phyloP scores from a whole-genome alignment of 2,113 vertebrate genomes.

The Notarius quadriscutis region DNA sequence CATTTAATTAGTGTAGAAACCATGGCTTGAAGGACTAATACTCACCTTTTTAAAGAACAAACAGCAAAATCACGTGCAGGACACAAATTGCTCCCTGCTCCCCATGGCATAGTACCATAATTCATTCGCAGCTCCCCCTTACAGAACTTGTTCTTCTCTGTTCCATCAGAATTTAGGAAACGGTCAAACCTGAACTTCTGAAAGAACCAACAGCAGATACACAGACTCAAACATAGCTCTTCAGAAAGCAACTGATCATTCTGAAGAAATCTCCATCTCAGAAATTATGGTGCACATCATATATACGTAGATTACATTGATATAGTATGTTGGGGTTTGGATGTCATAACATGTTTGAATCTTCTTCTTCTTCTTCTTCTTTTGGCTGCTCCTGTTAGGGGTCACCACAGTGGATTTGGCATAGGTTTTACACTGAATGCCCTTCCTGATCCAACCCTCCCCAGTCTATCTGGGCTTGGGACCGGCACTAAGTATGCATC shows the following conservation, averaged over 20 bases:
- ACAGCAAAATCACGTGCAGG: slow-evolving; percentile 71
- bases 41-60: slow-evolving; percentile 79
- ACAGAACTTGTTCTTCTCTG: slow-evolving; percentile 74
- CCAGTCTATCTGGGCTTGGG: too few species aligned
- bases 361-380: too few species aligned
- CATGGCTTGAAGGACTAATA: slow-evolving; percentile 10
- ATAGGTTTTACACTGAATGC: too few species aligned
- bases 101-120: slow-evolving; percentile 77
- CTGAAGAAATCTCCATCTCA: background rate
- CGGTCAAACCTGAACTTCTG: slow-evolving; percentile 79
- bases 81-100: slow-evolving; percentile 72
- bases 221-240: background rate
- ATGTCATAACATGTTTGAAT: background rate
- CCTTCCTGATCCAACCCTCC: too few species aligned
- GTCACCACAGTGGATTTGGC: too few species aligned
- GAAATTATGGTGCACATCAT: background rate
- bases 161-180: slow-evolving; percentile 75
- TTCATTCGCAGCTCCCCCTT: slow-evolving; percentile 74
- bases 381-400: too few species aligned
- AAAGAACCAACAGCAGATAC: background rate
- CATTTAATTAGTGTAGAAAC: background rate
- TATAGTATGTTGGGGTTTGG: background rate
- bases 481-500: too few species aligned
- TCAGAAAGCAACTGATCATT: background rate
- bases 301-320: background rate